Evolutionary conservation across 2,888 invertebrate genomes (phyloP).

Genomic region (Amblyjoppa proteus): DNA sequence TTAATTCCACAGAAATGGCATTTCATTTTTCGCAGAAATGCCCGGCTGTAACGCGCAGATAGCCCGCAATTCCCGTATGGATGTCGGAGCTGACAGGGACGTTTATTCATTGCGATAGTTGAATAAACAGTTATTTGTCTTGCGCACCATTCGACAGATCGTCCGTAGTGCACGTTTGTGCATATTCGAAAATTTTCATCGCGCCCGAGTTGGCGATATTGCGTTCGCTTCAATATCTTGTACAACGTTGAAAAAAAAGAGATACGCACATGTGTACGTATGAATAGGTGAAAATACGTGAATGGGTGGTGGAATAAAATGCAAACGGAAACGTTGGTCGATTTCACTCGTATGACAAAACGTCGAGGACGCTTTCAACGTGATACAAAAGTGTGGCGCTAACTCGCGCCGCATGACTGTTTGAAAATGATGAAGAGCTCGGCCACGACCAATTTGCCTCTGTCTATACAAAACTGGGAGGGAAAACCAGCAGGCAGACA

Average conservation of each 20-base stretch:
- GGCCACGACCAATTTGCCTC: slow-evolving; percentile 43
- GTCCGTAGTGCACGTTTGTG: background rate
- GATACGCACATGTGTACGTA: slow-evolving; percentile 3
- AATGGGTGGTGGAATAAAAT: slow-evolving; percentile 53
- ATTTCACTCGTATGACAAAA: slow-evolving; percentile 63
- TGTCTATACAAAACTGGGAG: slow-evolving; percentile 22
- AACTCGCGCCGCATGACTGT: slow-evolving; percentile 61
- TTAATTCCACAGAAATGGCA: background rate
- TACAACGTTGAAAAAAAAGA: slow-evolving; percentile 19
- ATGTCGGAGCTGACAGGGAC: slow-evolving; percentile 26
- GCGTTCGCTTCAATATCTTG: slow-evolving; percentile 53
- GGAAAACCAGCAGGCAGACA: slow-evolving; percentile 27
- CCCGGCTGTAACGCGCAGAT: slow-evolving; percentile 15
- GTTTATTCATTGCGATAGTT: slow-evolving; percentile 55
- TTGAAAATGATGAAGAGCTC: slow-evolving; percentile 69
- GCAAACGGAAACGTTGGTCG: slow-evolving; percentile 47
- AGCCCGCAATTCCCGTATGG: slow-evolving; percentile 16
- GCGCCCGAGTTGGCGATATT: slow-evolving; percentile 48
- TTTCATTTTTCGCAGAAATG: slow-evolving; percentile 24
- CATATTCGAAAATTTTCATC: slow-evolving; percentile 43
- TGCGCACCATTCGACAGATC: slow-evolving; percentile 41
- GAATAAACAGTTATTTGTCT: slow-evolving; percentile 52
- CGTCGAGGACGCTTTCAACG: slow-evolving; percentile 57
- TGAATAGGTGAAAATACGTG: slow-evolving; percentile 17
- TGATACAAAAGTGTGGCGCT: slow-evolving; percentile 61